Evolutionary conservation across 1,140 invertebrate species (phyloP), one percentile per base, ranked within the genome.

Genomic region (Drosophila auraria): DNA sequence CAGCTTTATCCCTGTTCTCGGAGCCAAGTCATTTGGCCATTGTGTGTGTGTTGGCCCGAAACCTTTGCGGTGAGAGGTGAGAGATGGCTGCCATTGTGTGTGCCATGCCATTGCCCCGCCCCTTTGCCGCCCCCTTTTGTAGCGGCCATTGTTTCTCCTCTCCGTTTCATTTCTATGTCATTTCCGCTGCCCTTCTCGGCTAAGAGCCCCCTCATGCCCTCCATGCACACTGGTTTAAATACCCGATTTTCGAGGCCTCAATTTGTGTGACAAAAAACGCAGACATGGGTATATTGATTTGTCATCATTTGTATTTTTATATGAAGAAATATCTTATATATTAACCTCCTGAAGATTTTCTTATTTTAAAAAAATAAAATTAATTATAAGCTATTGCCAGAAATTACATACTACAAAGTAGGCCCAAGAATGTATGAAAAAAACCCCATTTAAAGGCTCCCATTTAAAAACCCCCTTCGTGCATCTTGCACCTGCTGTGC

Each of bases 101-200:
- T 25, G 42, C 14, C 30, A 9, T 33, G 33, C 9, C 9, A 17
- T 12, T 17, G 20, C 30, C 40, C 50, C 33, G 23, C 20, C 65
- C 12, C 45, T 40, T 9, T 53, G 11, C 6, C n/a, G 38, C 30
- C 20, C 20, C 20, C 9, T 40, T 14, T 53, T 23, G 70, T 54
- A 56, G 68, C 50, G 36, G 59, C 62, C 66, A 87, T 89, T 87
- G 84, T 89, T 83, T 87, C 78, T 78, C 53, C 81, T 80, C 78
- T 78, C 81, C 83, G 84, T 83, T 87, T 87, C 80, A 87, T 87
- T 87, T 87, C 84, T 87, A 87, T 87, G 83, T 83, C 83, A 89
- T 89, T 89, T 87, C 84, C 83, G 80, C 44, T 44, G 69, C 17
- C 42, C 70, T 60, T 63, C 30, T 50, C 27, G 30, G 27, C 27